Percentiles rank a stretch among this genome's conserved stretches.
Conservation (phyloP, 2,113 vertebrate genomes). For the Glaucomys volans region DNA sequence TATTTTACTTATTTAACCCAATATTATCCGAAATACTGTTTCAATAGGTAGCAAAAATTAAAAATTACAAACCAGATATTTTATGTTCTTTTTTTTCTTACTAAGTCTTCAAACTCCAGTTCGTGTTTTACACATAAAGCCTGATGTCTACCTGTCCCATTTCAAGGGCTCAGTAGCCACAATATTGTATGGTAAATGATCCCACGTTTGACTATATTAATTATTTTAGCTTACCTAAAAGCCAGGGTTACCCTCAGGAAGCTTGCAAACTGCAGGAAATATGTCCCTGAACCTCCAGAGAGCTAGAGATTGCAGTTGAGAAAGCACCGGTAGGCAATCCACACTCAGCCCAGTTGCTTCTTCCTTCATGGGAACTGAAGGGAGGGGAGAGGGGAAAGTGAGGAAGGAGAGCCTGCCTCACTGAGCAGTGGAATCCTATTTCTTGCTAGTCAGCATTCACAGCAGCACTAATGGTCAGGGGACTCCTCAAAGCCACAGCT, state of each 20-base stretch:
- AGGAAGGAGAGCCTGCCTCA: background rate
- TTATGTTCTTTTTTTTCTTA: background rate
- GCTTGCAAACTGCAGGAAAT: background rate
- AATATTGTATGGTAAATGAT: background rate
- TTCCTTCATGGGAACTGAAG: background rate
- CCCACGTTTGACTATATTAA: background rate
- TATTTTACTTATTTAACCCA: slow-evolving; percentile 61
- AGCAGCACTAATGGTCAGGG: background rate
- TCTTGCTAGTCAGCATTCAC: no score
- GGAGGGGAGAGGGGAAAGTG: background rate
- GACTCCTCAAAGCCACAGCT: background rate
- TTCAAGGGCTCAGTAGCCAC: background rate
- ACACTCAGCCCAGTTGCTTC: background rate
- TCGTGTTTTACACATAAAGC: background rate
- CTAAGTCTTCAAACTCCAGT: background rate
- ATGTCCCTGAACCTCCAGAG: background rate
- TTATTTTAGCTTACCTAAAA: background rate
- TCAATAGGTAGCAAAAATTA: background rate
- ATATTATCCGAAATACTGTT: background rate
- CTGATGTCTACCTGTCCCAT: background rate
- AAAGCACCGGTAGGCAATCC: background rate
- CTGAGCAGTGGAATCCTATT: background rate
- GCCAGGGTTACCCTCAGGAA: background rate
- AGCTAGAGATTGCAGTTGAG: background rate
- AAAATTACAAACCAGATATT: background rate